Base-by-base conservation (phyloP, 2,888 invertebrate genomes). In the Stenolophus ochropezus region DNA sequence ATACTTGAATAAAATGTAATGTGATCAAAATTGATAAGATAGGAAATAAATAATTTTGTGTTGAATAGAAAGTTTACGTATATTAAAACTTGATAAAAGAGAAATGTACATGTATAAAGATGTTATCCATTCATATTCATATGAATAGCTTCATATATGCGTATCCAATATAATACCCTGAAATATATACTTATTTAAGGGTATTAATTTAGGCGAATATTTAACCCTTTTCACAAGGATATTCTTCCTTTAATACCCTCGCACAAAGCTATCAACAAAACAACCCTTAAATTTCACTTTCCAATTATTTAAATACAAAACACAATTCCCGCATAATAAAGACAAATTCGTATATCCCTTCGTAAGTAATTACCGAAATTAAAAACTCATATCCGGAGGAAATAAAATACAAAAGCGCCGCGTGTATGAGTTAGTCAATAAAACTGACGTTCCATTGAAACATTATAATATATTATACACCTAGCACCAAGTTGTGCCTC, bases 281-380 rank as follows among this genome's bases (percentile, higher is more conserved):
- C 25, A 25, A 25, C 61, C 61, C 61, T 61, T 14, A 25, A n/a
- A 61, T 25, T 61, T 25, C 25, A 25, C 23, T 61, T 61, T 21
- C n/a, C 25, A 61, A 61, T 61, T 61, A 61, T 61, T 61, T 61
- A 61, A 61, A 61, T 61, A 61, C 61, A 61, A 61, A 61, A 61
- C n/a, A 61, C 25, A 61, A 61, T 61, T 61, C 23, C 61, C 23
- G 25, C 23, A 25, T 61, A 61, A 61, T 61, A 61, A 61, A 61
- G 61, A 61, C 61, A 61, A 61, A 61, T 61, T 61, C 61, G n/a
- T 61, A 61, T 61, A 61, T 61, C 61, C 56, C 61, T 25, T 25
- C n/a, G 11, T 61, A 61, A 25, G 61, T 61, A 61, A 61, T 61
- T 61, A 61, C 61, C 61, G 23, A 61, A 61, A 61, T 61, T 61